Evolutionary conservation across 2,797 vertebrate species (phyloP), one percentile per base, ranked within the genome.

Genomic region (Natrix natrix): DNA sequence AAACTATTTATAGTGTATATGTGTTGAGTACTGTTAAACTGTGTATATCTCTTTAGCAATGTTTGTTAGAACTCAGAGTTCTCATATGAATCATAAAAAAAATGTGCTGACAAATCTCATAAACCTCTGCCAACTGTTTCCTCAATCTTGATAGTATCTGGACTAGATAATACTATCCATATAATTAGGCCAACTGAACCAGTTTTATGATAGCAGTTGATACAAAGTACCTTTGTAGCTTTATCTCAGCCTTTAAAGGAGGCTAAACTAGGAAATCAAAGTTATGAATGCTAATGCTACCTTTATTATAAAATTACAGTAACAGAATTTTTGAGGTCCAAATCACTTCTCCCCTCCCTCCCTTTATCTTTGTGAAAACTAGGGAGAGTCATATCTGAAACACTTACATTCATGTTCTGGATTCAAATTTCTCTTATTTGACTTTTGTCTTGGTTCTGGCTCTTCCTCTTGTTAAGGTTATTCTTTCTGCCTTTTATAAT

Each of bases 161-260:
- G 54, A 87, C 2, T 86, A 1, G 61, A 0, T 96, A 96, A 96
- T 96, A 92, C 95, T 94, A 93, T 96, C 95, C 94, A 32, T 95
- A 43, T 92, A 95, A 95, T 93, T 95, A 93, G 87, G 91, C 63
- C 86, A 74, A 3, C 90, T 94, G 91, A 61, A 43, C 5, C 93
- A 93, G 96, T 92, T 88, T 87, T 96, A 93, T 86, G 92, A 60
- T 94, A 91, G 3, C 54, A 93, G 90, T 91, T 96, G 94, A 91
- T 87, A 48, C 22, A 97, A 96, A 92, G 43, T 48, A 48, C 8
- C n/a, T 69, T 69, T 83, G 43, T 83, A 83, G 78, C 78, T 83
- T 83, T 48, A 83, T 83, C 10, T 48, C 43, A 83, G 22, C 43
- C 22, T 10, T 83, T 83, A 20, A 48, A 24, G 1, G 22, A 83